Conservation (phyloP, 2,797 vertebrate genomes). For the Halcyon leucocephala region DNA sequence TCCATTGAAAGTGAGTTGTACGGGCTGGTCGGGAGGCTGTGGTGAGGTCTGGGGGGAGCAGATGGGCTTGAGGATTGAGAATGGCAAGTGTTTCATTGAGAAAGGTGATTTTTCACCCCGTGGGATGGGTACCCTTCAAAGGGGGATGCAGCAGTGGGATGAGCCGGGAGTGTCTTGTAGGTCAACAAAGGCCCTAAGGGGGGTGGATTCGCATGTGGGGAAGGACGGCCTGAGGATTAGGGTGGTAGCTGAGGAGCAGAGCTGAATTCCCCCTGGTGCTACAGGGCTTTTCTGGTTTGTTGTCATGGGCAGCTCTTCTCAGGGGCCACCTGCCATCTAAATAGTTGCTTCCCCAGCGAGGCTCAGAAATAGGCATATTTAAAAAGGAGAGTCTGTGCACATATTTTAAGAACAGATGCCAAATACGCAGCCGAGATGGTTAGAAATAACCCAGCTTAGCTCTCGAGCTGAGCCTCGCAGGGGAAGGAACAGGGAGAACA, state of each 20-base stretch:
- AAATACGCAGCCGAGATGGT: not conserved
- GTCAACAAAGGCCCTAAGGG: not conserved
- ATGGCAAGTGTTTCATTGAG: rapidly evolving
- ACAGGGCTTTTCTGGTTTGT: not conserved
- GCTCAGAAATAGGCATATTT: not conserved
- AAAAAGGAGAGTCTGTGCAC: not conserved
- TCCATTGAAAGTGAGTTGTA: constrained; percentile 89
- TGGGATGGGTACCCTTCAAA: not conserved
- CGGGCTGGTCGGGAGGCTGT: rapidly evolving
- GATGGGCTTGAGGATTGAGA: not conserved
- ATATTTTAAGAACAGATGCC: not conserved
- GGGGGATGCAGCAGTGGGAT: not conserved
- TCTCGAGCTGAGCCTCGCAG: not conserved
- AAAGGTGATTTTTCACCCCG: rapidly evolving
- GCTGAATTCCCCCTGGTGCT: not conserved
- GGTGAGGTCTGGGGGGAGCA: not conserved
- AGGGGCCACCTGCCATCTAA: not conserved
- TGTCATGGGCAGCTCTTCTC: not conserved
- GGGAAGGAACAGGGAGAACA: not conserved
- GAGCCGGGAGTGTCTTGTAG: not conserved
- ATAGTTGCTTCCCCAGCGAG: not conserved
- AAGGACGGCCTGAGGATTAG: not conserved
- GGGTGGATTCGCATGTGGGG: not conserved
- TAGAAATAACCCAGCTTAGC: not conserved
- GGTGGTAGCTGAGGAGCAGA: not conserved